A percentile compares a stretch with the other conserved stretches of the same genome.
phyloP scores from a whole-genome alignment of 2,888 invertebrate species.

The Deilephila porcellus region DNA sequence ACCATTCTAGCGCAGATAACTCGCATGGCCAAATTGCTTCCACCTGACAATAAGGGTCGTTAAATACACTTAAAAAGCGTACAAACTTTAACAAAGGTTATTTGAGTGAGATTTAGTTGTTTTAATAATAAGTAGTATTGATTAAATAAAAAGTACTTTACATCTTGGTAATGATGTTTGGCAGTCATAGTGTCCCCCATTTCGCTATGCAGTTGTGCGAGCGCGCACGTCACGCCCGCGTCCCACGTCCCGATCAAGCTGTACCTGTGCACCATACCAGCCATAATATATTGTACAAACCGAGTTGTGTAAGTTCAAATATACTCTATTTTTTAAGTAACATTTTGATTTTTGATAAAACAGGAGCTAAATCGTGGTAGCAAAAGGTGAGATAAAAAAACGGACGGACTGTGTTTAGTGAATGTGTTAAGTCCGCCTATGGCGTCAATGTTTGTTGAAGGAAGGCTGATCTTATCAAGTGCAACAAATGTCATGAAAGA shows the following conservation, averaged over 20 bases:
- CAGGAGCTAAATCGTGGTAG: too few species aligned
- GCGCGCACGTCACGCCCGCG: slow-evolving; percentile 93
- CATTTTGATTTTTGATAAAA: too few species aligned
- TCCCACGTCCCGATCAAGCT: slow-evolving; percentile 89
- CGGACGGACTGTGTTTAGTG: too few species aligned
- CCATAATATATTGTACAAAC: neutral
- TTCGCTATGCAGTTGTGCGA: slow-evolving; percentile 95
- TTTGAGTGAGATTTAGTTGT: neutral
- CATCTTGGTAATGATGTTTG: slow-evolving; percentile 80
- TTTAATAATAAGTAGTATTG: neutral
- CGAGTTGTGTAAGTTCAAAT: neutral
- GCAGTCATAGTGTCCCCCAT: slow-evolving; percentile 91
- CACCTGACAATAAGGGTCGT: slow-evolving; percentile 54
- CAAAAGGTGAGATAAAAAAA: too few species aligned
- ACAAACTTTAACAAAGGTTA: neutral
- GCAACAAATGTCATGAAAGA: too few species aligned
- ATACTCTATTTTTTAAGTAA: too few species aligned
- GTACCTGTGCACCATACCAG: slow-evolving; percentile 60
- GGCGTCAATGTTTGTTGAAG: too few species aligned
- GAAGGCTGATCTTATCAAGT: too few species aligned
- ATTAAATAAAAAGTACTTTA: slow-evolving; percentile 45
- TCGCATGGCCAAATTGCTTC: slow-evolving; percentile 80
- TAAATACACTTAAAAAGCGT: too few species aligned
- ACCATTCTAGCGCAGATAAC: slow-evolving; percentile 71
- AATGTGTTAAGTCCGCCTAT: too few species aligned